These are phyloP conservation scores for Cantharis rufa DNA, from an alignment of 2,888 invertebrate species.

Conservation along the genomic window DNA sequence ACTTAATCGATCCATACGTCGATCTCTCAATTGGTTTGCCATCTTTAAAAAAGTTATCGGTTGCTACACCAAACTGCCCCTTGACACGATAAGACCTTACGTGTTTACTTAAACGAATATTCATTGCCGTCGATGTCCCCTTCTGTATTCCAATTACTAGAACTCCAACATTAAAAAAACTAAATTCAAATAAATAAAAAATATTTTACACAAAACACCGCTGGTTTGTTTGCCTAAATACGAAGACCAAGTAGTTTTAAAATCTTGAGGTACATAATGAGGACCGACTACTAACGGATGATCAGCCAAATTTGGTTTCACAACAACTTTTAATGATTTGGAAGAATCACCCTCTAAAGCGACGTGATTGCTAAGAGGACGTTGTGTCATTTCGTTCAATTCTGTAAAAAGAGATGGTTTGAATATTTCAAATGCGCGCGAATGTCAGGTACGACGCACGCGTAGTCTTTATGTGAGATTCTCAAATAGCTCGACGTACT, in stretches of 20 bases:
- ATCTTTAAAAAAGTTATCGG: slow-evolving; percentile 71
- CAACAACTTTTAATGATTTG: slow-evolving; percentile 60
- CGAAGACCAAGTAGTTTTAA: slow-evolving; percentile 66
- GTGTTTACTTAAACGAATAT: slow-evolving; percentile 64
- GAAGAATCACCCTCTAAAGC: slow-evolving; percentile 69
- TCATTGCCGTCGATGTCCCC: slow-evolving; percentile 62
- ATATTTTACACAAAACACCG: slow-evolving; percentile 71
- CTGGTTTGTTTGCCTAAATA: slow-evolving; percentile 68
- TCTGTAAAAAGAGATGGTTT: slow-evolving; percentile 57
- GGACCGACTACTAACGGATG: slow-evolving; percentile 76
- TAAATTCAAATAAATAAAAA: not conserved
- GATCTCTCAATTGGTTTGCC: slow-evolving; percentile 74
- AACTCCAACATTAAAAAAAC: slow-evolving; percentile 35
- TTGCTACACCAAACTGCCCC: slow-evolving; percentile 76
- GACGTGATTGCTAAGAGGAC: slow-evolving; percentile 64
- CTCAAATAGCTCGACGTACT: not conserved
- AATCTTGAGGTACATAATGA: slow-evolving; percentile 70
- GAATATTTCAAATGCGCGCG: slow-evolving; percentile 18
- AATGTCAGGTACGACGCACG: not conserved
- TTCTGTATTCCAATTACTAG: slow-evolving; percentile 75
- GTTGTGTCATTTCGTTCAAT: slow-evolving; percentile 69
- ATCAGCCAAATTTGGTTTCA: slow-evolving; percentile 73
- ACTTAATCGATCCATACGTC: slow-evolving; percentile 71
- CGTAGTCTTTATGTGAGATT: not conserved
- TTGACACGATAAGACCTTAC: slow-evolving; percentile 74